Evolutionary conservation across 2,113 vertebrate species (phyloP).

Genomic region (Sminthopsis crassicaudata): DNA sequence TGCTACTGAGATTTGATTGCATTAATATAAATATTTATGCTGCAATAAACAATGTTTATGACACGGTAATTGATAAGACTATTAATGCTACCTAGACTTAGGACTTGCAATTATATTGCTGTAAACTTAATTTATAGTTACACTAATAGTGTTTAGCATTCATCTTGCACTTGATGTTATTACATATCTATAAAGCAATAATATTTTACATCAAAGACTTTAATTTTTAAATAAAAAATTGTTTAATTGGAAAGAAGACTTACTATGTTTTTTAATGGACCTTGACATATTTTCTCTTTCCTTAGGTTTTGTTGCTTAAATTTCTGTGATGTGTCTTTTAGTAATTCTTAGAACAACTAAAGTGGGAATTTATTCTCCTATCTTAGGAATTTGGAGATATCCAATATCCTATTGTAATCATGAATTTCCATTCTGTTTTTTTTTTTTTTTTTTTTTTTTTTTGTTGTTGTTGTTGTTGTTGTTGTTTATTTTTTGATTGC

Average conservation of each 20-base stretch:
- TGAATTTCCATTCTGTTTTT: not conserved
- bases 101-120: slow-evolving; percentile 60
- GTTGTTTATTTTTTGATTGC: not conserved
- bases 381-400: not conserved
- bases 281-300: not conserved
- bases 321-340: not conserved
- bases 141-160: slow-evolving; percentile 54
- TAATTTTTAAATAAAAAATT: slow-evolving; percentile 49
- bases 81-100: slow-evolving; percentile 69
- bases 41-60: slow-evolving; percentile 74
- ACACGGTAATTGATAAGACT: slow-evolving; percentile 73
- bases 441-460: not conserved
- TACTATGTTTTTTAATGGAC: not conserved
- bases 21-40: slow-evolving; percentile 75
- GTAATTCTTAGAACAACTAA: slow-evolving; percentile 5
- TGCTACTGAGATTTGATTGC: slow-evolving; percentile 69
- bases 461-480: not conserved
- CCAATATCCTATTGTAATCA: not conserved
- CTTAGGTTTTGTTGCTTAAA: not conserved
- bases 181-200: slow-evolving; percentile 51
- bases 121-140: slow-evolving; percentile 72
- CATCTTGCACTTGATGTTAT: slow-evolving; percentile 48
- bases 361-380: not conserved
- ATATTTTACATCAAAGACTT: slow-evolving; percentile 35
- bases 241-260: slow-evolving; percentile 11